Evolutionary conservation across 2,113 vertebrate genomes (phyloP).

Genomic region (Xiphophorus hellerii): DNA sequence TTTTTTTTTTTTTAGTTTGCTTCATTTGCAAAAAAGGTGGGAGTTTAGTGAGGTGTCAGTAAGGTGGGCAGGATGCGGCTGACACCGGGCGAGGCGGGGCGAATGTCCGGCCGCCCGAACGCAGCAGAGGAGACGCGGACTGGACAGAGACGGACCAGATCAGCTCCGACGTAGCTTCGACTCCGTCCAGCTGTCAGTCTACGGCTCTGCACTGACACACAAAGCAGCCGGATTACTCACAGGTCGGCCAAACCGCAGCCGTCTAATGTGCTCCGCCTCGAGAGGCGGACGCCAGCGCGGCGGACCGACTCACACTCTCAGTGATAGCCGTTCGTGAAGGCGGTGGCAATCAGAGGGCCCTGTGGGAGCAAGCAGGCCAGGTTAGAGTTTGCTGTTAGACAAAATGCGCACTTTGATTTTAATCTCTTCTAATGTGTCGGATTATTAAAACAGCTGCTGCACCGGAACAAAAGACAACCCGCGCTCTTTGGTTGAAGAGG

Average conservation of each 20-base stretch:
- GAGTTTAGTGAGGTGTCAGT: conserved; percentile 85
- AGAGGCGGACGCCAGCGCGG: background rate
- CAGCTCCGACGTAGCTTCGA: conserved; percentile 68
- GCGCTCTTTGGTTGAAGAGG: background rate
- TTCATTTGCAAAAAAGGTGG: conserved; percentile 49
- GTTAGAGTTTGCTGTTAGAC: background rate
- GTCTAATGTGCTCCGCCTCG: background rate
- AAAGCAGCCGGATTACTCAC: conserved; percentile 29
- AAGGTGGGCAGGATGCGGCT: conserved; percentile 64
- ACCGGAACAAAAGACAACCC: background rate
- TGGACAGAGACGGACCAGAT: conserved; percentile 75
- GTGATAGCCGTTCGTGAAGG: conserved; percentile 99
- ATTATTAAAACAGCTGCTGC: conserved; percentile 3
- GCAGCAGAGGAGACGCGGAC: conserved; percentile 72
- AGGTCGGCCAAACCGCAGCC: background rate
- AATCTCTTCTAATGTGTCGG: background rate
- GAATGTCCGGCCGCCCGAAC: conserved; percentile 60
- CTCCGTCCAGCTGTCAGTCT: conserved; percentile 72
- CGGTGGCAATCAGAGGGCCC: conserved; percentile 99
- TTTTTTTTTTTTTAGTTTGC: conserved; percentile 30
- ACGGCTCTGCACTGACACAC: conserved; percentile 52
- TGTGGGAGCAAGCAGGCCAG: conserved; percentile 65
- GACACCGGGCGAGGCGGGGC: conserved; percentile 69
- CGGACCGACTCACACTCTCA: conserved; percentile 77
- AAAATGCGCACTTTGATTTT: conserved; percentile 1